Evolutionary conservation across 2,113 vertebrate genomes (phyloP).

Genomic region (Perccottus glenii): DNA sequence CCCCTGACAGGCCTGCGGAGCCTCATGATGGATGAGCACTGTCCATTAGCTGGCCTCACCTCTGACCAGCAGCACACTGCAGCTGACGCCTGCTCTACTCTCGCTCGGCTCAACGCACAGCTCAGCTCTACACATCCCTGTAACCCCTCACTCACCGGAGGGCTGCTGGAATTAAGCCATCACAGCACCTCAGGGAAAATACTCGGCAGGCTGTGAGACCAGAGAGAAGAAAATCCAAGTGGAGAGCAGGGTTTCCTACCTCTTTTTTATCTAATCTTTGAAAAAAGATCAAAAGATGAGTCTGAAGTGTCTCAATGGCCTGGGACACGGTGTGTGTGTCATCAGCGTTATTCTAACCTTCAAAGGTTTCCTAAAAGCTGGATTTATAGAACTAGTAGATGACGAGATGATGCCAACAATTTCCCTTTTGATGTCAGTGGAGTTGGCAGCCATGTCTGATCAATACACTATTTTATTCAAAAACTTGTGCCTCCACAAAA

Average conservation of each 20-base stretch:
- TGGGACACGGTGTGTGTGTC: constrained; percentile 51
- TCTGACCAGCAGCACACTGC: constrained; percentile 79
- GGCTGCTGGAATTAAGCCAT: constrained; percentile 80
- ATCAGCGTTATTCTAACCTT: constrained; percentile 50
- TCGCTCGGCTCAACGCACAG: constrained; percentile 69
- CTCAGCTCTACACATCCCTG: constrained; percentile 44
- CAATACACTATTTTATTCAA: constrained; percentile 71
- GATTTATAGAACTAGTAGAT: constrained; percentile 62
- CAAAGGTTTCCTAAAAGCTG: constrained; percentile 67
- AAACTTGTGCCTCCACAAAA: constrained; percentile 57
- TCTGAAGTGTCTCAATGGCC: constrained; percentile 56
- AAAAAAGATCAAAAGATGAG: constrained; percentile 67
- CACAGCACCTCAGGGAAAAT: constrained; percentile 57
- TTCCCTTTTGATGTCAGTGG: constrained; percentile 68
- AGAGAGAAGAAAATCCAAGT: constrained; percentile 23
- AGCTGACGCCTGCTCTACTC: constrained; percentile 79
- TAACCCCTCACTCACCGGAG: constrained; percentile 62
- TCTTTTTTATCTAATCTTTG: constrained; percentile 40
- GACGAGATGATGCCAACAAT: constrained; percentile 52
- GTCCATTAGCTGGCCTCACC: constrained; percentile 83
- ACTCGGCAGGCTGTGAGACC: constrained; percentile 25
- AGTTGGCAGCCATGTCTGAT: constrained; percentile 66
- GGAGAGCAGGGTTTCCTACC: constrained; percentile 14
- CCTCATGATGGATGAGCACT: constrained; percentile 83
- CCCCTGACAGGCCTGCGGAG: constrained; percentile 78